Evolutionary conservation across 2,888 invertebrate genomes (phyloP).

Genomic region (Hylaea fasciaria): DNA sequence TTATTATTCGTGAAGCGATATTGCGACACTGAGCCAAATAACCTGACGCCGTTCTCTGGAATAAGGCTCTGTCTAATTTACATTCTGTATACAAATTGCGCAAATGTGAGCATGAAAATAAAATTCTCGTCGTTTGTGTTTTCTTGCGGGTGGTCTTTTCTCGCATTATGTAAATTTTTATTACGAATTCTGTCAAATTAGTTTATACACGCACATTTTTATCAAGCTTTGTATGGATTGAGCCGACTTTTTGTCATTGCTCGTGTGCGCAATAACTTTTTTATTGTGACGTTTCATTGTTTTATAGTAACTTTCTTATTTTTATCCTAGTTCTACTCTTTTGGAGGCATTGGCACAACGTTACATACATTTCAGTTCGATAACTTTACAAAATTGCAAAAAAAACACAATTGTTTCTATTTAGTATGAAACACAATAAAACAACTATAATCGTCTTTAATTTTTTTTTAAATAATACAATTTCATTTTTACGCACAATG

Average conservation of each 20-base stretch:
- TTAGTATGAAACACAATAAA: neutral
- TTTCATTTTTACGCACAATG: too few relatives aligned
- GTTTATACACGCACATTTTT: conserved; percentile 70
- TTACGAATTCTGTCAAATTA: conserved; percentile 76
- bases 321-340: neutral
- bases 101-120: conserved; percentile 82
- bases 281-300: conserved; percentile 1
- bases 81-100: conserved; percentile 83
- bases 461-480: too few relatives aligned
- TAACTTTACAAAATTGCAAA: neutral
- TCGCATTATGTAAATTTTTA: conserved; percentile 80
- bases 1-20: conserved; percentile 17
- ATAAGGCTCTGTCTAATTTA: conserved; percentile 82
- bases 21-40: conserved; percentile 67
- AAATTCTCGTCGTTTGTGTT: conserved; percentile 79
- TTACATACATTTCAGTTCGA: neutral
- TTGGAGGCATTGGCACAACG: neutral
- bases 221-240: conserved; percentile 57
- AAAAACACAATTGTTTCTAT: too few relatives aligned
- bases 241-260: conserved; percentile 36
- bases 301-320: conserved; percentile 3
- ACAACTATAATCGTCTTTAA: neutral
- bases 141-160: conserved; percentile 75
- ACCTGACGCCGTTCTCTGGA: conserved; percentile 74
- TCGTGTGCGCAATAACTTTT: conserved; percentile 13